Conservation (phyloP, 2,888 invertebrate genomes). For the Caenorhabditis imperialis region DNA sequence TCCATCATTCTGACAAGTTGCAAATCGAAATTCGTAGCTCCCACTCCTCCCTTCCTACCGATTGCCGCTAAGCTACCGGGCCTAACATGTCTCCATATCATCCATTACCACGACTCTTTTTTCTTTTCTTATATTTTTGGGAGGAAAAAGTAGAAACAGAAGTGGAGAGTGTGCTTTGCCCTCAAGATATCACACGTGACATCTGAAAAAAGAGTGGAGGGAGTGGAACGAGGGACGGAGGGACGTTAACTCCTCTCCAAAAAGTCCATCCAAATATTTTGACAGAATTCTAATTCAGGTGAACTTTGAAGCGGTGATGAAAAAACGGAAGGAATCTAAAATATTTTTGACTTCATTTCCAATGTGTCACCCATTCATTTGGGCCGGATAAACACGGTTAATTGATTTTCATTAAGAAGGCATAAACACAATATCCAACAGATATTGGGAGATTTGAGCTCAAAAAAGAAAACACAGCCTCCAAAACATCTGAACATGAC, state of each 20-base stretch:
- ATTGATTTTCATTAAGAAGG: constrained; percentile 33
- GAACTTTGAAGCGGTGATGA: constrained; percentile 12
- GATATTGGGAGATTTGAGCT: background rate
- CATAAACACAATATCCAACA: constrained; percentile 14
- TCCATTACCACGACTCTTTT: constrained; percentile 19
- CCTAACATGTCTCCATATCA: constrained; percentile 36
- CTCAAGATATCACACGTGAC: constrained; percentile 50
- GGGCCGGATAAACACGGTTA: constrained; percentile 35
- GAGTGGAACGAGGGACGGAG: constrained; percentile 32
- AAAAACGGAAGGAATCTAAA: constrained; percentile 5
- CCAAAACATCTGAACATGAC: constrained; percentile 5
- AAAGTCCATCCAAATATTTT: constrained; percentile 31
- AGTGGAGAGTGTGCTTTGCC: constrained; percentile 28
- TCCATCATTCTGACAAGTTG: constrained; percentile 19
- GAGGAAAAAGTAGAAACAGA: background rate
- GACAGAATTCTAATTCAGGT: constrained; percentile 5
- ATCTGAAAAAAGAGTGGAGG: constrained; percentile 18
- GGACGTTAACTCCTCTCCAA: constrained; percentile 28
- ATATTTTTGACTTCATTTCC: too few species aligned
- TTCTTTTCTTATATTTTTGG: background rate
- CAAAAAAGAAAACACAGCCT: constrained; percentile 4
- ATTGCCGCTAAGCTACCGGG: constrained; percentile 31
- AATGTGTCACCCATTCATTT: too few species aligned
- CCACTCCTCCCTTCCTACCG: background rate
- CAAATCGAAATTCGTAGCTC: constrained; percentile 11